Conservation (phyloP, 2,888 invertebrate species). For the Calliopum simillimum region DNA sequence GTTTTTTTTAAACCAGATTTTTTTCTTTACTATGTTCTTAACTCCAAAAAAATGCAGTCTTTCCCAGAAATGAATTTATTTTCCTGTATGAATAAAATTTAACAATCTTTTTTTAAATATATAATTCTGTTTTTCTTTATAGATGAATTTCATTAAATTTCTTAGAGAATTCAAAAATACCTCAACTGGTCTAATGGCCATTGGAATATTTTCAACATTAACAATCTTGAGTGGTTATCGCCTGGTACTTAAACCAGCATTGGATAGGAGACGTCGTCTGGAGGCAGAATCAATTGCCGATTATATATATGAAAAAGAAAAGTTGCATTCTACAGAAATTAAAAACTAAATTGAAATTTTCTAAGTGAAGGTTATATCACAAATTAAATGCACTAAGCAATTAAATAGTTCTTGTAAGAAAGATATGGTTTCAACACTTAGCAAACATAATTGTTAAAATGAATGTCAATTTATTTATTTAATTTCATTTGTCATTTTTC, state of each 20-base stretch:
- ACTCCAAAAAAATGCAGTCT: too few species aligned
- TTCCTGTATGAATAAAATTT: conserved; percentile 46
- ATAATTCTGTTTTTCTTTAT: conserved; percentile 40
- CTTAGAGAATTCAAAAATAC: conserved; percentile 52
- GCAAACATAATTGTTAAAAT: conserved; percentile 2
- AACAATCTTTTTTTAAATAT: conserved; percentile 18
- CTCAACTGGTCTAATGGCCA: conserved; percentile 58
- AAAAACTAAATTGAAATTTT: conserved; percentile 19
- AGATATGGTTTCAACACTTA: not conserved
- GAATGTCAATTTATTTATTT: not conserved
- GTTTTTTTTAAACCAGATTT: too few species aligned
- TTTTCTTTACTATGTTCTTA: too few species aligned
- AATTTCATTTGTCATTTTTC: conserved; percentile 1
- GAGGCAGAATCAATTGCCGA: conserved; percentile 62
- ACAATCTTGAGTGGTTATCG: conserved; percentile 53
- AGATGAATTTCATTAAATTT: conserved; percentile 63
- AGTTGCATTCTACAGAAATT: conserved; percentile 23
- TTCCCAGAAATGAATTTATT: too few species aligned
- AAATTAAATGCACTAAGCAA: too few species aligned
- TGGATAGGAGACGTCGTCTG: conserved; percentile 52
- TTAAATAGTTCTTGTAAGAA: too few species aligned
- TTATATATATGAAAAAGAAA: conserved; percentile 61
- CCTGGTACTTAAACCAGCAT: conserved; percentile 55
- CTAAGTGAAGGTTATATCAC: not conserved
- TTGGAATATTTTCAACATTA: conserved; percentile 57